Conservation (phyloP, 2,797 vertebrate genomes). For the Macropodus opercularis region DNA sequence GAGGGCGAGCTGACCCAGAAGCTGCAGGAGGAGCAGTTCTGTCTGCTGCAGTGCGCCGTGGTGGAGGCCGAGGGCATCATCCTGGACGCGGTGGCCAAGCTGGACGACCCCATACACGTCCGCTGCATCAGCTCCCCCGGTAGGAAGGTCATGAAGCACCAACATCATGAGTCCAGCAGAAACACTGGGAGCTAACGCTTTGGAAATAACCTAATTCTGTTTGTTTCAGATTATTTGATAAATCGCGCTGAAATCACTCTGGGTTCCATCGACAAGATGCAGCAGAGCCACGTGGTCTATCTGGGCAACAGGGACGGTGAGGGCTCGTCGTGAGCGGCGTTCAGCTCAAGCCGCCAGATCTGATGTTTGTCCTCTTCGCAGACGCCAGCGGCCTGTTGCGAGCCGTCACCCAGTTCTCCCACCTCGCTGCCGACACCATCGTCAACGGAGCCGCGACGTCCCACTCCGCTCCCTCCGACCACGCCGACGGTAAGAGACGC, state of each 20-base stretch:
- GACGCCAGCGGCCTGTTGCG: conserved; percentile 85
- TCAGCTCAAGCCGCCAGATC: background rate
- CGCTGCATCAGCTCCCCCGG: conserved; percentile 90
- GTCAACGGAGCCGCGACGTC: conserved; percentile 87
- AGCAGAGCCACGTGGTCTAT: conserved; percentile 76
- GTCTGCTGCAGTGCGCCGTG: conserved; percentile 82
- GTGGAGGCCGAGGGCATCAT: conserved; percentile 88
- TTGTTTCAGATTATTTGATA: conserved; percentile 89
- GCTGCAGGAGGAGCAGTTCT: conserved; percentile 84
- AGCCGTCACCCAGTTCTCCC: conserved; percentile 87
- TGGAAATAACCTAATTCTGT: too few relatives aligned
- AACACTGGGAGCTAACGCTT: too few relatives aligned
- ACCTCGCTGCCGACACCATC: conserved; percentile 90
- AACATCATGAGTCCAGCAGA: too few relatives aligned
- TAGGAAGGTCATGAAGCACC: conserved; percentile 60
- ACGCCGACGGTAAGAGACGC: conserved; percentile 86
- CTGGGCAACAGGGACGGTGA: conserved; percentile 74
- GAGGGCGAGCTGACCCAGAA: conserved; percentile 72
- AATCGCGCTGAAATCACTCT: conserved; percentile 84
- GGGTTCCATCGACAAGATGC: conserved; percentile 85
- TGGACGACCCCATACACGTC: conserved; percentile 90
- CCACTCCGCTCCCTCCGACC: conserved; percentile 87
- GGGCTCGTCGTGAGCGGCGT: background rate
- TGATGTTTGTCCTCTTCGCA: conserved; percentile 36
- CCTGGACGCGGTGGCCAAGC: conserved; percentile 85